Conservation (phyloP, 1,140 invertebrate species). For the Drosophila trapezifrons region DNA sequence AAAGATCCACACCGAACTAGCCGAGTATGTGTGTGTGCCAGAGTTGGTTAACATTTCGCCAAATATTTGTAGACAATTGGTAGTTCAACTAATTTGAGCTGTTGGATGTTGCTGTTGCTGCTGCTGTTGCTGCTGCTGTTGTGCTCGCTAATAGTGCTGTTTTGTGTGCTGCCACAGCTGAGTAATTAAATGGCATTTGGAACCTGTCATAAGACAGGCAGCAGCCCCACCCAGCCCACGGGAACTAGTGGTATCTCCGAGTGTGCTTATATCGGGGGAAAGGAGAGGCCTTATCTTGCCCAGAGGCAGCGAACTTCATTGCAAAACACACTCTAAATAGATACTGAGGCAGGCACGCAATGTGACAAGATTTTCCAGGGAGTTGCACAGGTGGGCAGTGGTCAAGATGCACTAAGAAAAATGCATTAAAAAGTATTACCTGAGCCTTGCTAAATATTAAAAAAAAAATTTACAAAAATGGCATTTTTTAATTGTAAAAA, state of each 20-base stretch:
- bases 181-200: constrained; percentile 71
- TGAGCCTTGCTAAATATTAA: too few relatives aligned
- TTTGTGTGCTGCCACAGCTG: constrained; percentile 54
- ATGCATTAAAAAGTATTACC: too few relatives aligned
- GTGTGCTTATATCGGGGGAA: not conserved
- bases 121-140: constrained; percentile 26
- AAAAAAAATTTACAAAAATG: too few relatives aligned
- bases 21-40: constrained; percentile 7
- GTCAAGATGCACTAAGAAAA: constrained; percentile 16
- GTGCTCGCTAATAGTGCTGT: constrained; percentile 20
- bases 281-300: constrained; percentile 67
- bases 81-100: constrained; percentile 78
- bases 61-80: constrained; percentile 83
- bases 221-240: constrained; percentile 48
- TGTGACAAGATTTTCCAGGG: constrained; percentile 64
- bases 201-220: constrained; percentile 50
- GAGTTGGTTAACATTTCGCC: constrained; percentile 69
- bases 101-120: constrained; percentile 34
- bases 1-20: constrained; percentile 5
- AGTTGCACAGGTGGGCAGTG: constrained; percentile 35
- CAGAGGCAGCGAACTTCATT: constrained; percentile 83
- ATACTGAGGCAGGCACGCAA: constrained; percentile 58
- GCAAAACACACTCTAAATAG: constrained; percentile 57
- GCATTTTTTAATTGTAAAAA: too few relatives aligned
- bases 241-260: constrained; percentile 29